A percentile compares a stretch with the other conserved stretches of the same genome.
Evolutionary conservation across 2,113 vertebrate genomes (phyloP).

Genomic region (Alosa alosa): DNA sequence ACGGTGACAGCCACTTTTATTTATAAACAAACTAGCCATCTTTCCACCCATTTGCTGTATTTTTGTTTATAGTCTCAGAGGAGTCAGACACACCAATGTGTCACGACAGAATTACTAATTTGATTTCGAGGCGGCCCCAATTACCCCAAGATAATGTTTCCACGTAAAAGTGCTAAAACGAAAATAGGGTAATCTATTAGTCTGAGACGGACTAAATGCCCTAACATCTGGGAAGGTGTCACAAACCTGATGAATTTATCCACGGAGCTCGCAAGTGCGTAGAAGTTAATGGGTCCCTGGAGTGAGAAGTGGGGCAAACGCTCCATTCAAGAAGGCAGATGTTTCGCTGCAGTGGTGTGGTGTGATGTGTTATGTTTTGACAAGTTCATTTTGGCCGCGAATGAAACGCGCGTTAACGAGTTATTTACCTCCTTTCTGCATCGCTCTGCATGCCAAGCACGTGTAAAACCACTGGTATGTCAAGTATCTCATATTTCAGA

Average conservation of each 20-base stretch:
- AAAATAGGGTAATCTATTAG: slow-evolving; percentile 53
- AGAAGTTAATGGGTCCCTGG: slow-evolving; percentile 67
- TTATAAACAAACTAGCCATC: neutral
- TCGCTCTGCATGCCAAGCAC: neutral
- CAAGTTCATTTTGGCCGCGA: slow-evolving; percentile 61
- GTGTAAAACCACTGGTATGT: neutral
- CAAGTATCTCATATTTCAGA: neutral
- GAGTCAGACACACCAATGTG: neutral
- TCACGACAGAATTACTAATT: slow-evolving; percentile 2
- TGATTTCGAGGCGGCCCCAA: slow-evolving; percentile 2
- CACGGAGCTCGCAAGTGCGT: slow-evolving; percentile 62
- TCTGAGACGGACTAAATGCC: slow-evolving; percentile 50
- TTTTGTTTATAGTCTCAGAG: slow-evolving; percentile 6
- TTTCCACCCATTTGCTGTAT: slow-evolving; percentile 21
- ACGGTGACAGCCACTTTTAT: neutral
- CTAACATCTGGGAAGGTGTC: slow-evolving; percentile 71
- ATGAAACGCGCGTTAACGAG: slow-evolving; percentile 55
- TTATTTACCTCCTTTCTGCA: neutral
- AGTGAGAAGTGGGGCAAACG: slow-evolving; percentile 57
- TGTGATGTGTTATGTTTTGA: slow-evolving; percentile 59
- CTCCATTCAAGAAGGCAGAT: slow-evolving; percentile 67
- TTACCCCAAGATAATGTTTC: slow-evolving; percentile 46
- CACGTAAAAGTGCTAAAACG: slow-evolving; percentile 35
- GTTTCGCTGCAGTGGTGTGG: slow-evolving; percentile 58
- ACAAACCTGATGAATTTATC: slow-evolving; percentile 70